These are phyloP conservation scores for Varanus salvator DNA, from an alignment of 2,113 vertebrate genomes.

Conservation along the genomic window DNA sequence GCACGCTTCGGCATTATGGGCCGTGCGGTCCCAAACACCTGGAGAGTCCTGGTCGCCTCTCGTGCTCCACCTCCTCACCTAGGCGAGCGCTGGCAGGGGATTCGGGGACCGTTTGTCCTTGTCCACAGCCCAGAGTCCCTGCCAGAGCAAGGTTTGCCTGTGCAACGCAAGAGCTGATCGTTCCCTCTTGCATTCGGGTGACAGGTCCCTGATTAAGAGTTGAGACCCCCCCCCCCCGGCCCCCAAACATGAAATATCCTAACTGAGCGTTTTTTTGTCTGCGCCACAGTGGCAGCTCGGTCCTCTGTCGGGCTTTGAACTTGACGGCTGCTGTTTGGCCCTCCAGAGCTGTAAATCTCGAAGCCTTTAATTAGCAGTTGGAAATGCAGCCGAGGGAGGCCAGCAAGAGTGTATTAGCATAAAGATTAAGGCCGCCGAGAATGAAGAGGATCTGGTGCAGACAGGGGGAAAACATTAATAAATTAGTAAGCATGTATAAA, in stretches of 20 bases:
- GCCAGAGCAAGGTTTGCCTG: not conserved
- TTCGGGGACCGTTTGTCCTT: no score
- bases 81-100: not conserved
- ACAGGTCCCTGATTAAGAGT: not conserved
- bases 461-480: constrained; percentile 55
- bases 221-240: not conserved
- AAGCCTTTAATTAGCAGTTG: constrained; percentile 67
- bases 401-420: constrained; percentile 64
- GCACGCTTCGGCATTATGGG: not conserved
- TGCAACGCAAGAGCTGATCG: not conserved
- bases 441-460: constrained; percentile 51
- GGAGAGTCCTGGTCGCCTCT: not conserved
- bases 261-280: constrained; percentile 45
- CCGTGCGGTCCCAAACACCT: no score
- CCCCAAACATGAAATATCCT: not conserved
- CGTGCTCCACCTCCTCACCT: not conserved
- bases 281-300: constrained; percentile 31
- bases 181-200: not conserved
- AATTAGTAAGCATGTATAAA: constrained; percentile 53
- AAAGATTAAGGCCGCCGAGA: constrained; percentile 66
- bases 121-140: no score
- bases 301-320: constrained; percentile 24
- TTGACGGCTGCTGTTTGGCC: constrained; percentile 35
- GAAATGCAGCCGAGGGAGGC: constrained; percentile 63
- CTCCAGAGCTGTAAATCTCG: constrained; percentile 47